A percentile compares a stretch with the other conserved stretches of the same genome.
Evolutionary conservation across 2,888 invertebrate species (phyloP).

Genomic region (Deilephila elpenor): DNA sequence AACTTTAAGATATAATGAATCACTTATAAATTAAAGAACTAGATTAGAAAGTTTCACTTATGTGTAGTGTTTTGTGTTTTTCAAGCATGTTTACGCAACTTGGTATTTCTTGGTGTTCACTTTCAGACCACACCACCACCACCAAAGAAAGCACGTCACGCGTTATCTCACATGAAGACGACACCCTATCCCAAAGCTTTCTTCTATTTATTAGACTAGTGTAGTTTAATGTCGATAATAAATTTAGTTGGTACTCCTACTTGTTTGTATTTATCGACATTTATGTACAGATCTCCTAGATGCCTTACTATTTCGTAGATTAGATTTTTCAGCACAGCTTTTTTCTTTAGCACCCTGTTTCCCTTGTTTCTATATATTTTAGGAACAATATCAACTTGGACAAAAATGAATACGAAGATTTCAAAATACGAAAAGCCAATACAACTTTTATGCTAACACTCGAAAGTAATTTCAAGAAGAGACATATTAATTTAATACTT

Average conservation of each 20-base stretch:
- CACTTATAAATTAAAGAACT: neutral
- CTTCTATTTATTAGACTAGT: slow-evolving; percentile 7
- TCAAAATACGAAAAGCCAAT: neutral
- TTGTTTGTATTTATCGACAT: slow-evolving; percentile 8
- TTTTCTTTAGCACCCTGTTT: slow-evolving; percentile 1
- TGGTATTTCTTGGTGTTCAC: slow-evolving; percentile 37
- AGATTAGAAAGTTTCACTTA: neutral
- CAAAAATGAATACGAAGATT: too few species aligned
- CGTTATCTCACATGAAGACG: slow-evolving; percentile 67
- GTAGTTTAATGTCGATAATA: neutral
- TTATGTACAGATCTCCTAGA: neutral
- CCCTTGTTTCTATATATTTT: slow-evolving; percentile 2
- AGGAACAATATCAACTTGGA: neutral
- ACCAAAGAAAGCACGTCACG: slow-evolving; percentile 74
- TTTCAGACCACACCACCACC: slow-evolving; percentile 76
- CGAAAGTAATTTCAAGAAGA: neutral
- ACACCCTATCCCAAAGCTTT: slow-evolving; percentile 29
- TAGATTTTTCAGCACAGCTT: slow-evolving; percentile 12
- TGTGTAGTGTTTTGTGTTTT: neutral
- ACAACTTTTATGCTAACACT: neutral
- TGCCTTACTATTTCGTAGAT: neutral
- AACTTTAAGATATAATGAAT: neutral
- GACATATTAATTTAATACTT: neutral
- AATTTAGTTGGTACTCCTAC: slow-evolving; percentile 10
- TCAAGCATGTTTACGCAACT: neutral